A percentile compares a stretch with the other conserved stretches of the same genome.
Conservation (phyloP, 2,888 invertebrate species). For the Eupithecia abbreviata region DNA sequence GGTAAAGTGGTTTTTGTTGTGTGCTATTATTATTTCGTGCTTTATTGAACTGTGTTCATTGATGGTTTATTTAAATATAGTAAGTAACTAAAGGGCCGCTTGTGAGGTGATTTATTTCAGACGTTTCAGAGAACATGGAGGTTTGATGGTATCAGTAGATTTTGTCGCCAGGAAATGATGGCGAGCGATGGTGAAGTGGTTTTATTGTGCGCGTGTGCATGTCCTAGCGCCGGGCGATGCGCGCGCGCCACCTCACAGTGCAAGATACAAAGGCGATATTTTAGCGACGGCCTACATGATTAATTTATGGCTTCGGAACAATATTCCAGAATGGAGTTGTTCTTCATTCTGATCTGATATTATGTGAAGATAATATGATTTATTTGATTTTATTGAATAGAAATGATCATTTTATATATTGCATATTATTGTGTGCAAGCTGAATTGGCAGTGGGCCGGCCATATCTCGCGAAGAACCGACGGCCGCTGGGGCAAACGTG, state of each 20-base stretch:
- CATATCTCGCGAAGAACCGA: no score
- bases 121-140: constrained; percentile 64
- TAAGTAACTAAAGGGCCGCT: constrained; percentile 58
- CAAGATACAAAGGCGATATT: constrained; percentile 76
- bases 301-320: constrained; percentile 79
- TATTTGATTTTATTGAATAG: constrained; percentile 57
- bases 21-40: constrained; percentile 81
- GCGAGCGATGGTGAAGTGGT: constrained; percentile 58
- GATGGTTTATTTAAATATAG: constrained; percentile 76
- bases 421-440: no score
- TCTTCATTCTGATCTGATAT: constrained; percentile 68
- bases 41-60: constrained; percentile 79
- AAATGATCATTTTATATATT: not conserved
- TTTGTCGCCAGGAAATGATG: constrained; percentile 81
- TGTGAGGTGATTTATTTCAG: constrained; percentile 73
- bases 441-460: no score
- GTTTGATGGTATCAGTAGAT: constrained; percentile 77
- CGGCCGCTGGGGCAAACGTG: no score
- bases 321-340: constrained; percentile 64
- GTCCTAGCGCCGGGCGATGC: constrained; percentile 71
- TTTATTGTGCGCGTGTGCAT: constrained; percentile 70
- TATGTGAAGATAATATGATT: constrained; percentile 79
- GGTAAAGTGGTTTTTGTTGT: constrained; percentile 75
- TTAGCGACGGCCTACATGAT: constrained; percentile 83
- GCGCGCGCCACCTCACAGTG: constrained; percentile 53